Base-by-base conservation (phyloP, 2,113 vertebrate species). In the Bubo scandiacus region DNA sequence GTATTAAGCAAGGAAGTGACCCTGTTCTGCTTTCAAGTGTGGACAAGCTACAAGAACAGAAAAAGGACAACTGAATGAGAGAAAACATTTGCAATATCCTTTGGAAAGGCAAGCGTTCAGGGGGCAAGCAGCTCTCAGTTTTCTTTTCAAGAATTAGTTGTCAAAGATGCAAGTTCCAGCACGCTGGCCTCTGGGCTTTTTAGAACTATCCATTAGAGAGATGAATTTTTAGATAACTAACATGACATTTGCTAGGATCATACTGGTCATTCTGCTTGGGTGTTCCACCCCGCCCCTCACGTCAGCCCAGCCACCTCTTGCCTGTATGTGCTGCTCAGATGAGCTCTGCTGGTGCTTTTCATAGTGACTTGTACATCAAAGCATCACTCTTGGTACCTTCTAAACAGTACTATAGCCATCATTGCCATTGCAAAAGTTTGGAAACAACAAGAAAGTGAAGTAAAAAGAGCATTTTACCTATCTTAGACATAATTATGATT, bases 201-300 rank as follows among this genome's bases (percentile, higher is more conserved):
- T 74, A 66, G 52, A 80, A 57, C 70, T 59, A 68, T 67, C 87
- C 96, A 96, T 95, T 96, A 96, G 90, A 52, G 84, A 96, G 96
- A 96, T 96, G 9, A n/a, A 79, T 66, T 94, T 93, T 68, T 68
- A 97, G 96, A 95, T 97, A 96, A 93, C 49, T 85, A 47, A 29
- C 36, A 25, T 80, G 87, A 93, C 92, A 93, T 68, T 57, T 86
- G 49, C 66, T 85, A 65, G 27, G 62, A 85, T 96, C 71, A 70
- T 45, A 22, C 49, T 88, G 94, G 93, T 90, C 96, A 92, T 85
- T 93, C 87, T 93, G 90, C 94, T 36, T 96, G 93, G 92, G 96
- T 96, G 96, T 95, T 95, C 96, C 57, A 72, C n/a, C 47, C 70
- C 58, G 68, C 52, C 72, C 10, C n/a, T 26, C 4, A 0, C 1